Conservation (phyloP, 2,113 vertebrate species). For the Phaethornis superciliosus region DNA sequence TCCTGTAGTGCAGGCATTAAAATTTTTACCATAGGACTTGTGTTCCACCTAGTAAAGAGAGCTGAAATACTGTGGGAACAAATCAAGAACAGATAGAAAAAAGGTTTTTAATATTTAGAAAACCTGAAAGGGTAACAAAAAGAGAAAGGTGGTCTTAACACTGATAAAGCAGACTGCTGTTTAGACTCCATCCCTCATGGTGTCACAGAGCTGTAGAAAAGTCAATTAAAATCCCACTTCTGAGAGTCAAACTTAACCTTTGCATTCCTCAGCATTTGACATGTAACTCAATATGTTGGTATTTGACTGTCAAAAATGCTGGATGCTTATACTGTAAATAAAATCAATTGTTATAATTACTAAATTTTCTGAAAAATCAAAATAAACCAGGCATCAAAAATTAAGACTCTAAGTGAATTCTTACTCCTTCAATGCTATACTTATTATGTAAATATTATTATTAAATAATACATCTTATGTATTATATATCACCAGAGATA, state of each 20-base stretch:
- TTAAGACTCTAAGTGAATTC: background rate
- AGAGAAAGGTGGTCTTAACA: background rate
- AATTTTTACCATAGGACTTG: background rate
- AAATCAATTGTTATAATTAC: background rate
- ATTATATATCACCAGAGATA: background rate
- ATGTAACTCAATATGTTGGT: background rate
- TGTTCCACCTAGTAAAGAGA: background rate
- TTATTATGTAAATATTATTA: background rate
- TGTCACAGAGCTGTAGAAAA: background rate
- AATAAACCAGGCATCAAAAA: background rate
- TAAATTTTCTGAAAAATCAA: background rate
- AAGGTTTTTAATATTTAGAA: background rate
- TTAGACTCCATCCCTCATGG: background rate
- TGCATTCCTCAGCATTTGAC: background rate
- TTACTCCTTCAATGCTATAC: background rate
- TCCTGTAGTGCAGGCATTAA: background rate
- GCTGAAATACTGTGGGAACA: background rate
- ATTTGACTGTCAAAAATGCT: background rate
- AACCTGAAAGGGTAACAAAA: background rate
- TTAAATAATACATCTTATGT: too few species aligned
- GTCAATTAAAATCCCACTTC: background rate
- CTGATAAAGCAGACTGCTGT: background rate
- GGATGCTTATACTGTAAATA: background rate
- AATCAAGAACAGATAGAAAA: background rate
- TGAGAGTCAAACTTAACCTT: background rate